Percentiles rank a stretch among this genome's conserved stretches.
These are phyloP conservation scores for Notolabrus celidotus DNA, from an alignment of 2,797 vertebrate genomes.

Conservation along the genomic window DNA sequence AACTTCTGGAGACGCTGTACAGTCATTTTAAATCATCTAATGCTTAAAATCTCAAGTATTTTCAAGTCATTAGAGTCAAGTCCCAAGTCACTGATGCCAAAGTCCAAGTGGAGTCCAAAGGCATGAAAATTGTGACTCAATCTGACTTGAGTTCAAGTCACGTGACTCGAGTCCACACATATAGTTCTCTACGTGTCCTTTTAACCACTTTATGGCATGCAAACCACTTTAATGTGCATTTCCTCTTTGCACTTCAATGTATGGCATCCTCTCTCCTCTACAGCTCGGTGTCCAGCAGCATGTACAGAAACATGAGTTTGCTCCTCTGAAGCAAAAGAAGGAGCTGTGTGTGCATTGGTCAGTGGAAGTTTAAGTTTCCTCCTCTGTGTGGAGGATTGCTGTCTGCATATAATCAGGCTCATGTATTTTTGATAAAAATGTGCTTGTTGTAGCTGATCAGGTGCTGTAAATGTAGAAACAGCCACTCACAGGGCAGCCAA, in stretches of 20 bases:
- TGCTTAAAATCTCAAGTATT: no score
- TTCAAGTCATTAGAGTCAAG: no score
- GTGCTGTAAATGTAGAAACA: constrained; percentile 35
- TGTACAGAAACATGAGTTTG: rapidly evolving
- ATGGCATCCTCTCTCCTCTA: neutral
- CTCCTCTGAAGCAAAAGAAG: neutral
- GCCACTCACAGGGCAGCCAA: constrained; percentile 18
- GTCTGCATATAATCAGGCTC: constrained; percentile 48
- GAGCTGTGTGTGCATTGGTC: neutral
- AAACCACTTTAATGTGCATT: neutral
- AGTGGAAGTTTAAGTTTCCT: constrained; percentile 8
- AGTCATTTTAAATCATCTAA: no score
- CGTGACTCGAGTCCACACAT: no score
- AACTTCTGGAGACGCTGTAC: no score
- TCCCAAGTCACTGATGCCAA: no score
- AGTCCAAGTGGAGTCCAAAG: no score
- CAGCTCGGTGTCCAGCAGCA: neutral
- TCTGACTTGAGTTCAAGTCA: no score
- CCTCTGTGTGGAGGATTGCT: neutral
- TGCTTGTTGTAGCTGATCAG: constrained; percentile 54
- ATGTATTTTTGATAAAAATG: constrained; percentile 54
- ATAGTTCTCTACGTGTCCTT: neutral
- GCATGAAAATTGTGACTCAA: no score
- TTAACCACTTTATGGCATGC: neutral
- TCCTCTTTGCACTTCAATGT: neutral